A percentile compares a stretch with the other conserved stretches of the same genome.
These are phyloP conservation scores for Calidris pugnax DNA, from an alignment of 2,113 vertebrate genomes.

Conservation along the genomic window DNA sequence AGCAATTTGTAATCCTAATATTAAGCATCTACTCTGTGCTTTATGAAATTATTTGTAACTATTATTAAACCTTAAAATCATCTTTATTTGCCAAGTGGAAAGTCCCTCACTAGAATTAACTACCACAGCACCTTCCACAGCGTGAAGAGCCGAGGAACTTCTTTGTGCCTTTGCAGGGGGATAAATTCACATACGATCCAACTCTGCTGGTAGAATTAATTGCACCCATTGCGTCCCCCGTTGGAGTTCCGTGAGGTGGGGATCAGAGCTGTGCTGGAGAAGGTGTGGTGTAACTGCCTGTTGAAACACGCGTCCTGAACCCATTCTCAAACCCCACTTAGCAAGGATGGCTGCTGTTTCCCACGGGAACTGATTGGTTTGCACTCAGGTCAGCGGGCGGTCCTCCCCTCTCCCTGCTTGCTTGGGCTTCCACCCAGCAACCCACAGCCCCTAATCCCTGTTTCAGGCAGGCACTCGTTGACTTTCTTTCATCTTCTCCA, in stretches of 20 bases:
- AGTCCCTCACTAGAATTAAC: background rate
- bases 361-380: background rate
- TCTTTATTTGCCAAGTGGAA: background rate
- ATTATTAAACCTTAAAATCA: background rate
- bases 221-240: fast-evolving
- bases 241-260: background rate
- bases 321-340: background rate
- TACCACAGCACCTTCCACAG: background rate
- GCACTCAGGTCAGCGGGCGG: background rate
- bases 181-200: background rate
- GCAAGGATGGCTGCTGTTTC: background rate
- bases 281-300: background rate
- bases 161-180: background rate
- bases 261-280: background rate
- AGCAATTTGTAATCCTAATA: background rate
- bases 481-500: background rate
- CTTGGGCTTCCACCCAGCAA: background rate
- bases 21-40: background rate
- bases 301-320: background rate
- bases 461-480: background rate
- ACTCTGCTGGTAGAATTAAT: background rate
- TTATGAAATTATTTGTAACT: background rate
- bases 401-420: background rate
- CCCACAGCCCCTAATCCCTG: background rate
- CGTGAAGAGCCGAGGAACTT: background rate